These are phyloP conservation scores for Abrostola tripartita DNA, from an alignment of 2,888 invertebrate genomes.

Conservation along the genomic window DNA sequence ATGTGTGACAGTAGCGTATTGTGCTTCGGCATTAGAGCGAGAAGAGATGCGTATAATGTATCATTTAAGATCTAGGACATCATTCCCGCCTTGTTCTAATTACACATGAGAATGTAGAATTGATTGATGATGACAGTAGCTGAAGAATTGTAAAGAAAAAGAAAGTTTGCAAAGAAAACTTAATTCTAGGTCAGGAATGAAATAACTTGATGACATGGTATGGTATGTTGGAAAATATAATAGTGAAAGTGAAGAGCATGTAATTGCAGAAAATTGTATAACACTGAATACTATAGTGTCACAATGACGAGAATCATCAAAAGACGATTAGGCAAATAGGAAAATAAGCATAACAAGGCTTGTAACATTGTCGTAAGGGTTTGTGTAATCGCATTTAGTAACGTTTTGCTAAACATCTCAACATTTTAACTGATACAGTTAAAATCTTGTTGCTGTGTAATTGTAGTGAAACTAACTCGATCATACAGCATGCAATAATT, in stretches of 20 bases:
- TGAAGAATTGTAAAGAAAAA: conserved; percentile 39
- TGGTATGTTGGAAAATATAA: conserved; percentile 55
- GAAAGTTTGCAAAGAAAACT: conserved; percentile 36
- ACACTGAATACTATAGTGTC: conserved; percentile 63
- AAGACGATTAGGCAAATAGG: conserved; percentile 76
- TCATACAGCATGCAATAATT: conserved; percentile 25
- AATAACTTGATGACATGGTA: conserved; percentile 47
- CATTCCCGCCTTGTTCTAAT: conserved; percentile 80
- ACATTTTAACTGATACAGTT: conserved; percentile 43
- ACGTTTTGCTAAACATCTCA: conserved; percentile 65
- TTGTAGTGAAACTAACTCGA: conserved; percentile 36
- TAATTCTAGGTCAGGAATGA: conserved; percentile 43
- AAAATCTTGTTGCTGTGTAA: conserved; percentile 34
- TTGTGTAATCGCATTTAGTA: conserved; percentile 72
- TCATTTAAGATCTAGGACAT: conserved; percentile 83
- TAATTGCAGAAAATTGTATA: conserved; percentile 74
- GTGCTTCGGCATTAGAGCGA: conserved; percentile 84
- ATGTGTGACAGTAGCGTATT: conserved; percentile 77
- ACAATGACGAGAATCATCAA: conserved; percentile 77
- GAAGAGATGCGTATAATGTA: conserved; percentile 80
- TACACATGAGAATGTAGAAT: conserved; percentile 69
- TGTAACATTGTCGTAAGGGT: conserved; percentile 66
- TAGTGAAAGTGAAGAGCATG: conserved; percentile 75
- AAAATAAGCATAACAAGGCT: conserved; percentile 70
- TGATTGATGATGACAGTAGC: conserved; percentile 62